phyloP scores from a whole-genome alignment of 2,888 invertebrate species.

The Xestobium rufovillosum region DNA sequence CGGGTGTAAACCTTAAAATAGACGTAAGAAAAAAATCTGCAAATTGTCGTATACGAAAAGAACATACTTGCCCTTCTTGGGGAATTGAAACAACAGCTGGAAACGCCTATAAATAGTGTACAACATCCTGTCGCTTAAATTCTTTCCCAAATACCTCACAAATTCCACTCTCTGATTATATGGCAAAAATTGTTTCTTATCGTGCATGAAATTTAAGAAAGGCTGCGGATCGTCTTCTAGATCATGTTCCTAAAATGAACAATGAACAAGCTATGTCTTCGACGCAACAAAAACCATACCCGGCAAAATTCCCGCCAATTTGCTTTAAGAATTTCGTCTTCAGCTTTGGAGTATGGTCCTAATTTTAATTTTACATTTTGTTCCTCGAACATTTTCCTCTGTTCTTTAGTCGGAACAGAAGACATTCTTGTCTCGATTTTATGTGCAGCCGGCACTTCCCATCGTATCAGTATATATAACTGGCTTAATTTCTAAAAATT shows the following conservation, averaged over 20 bases:
- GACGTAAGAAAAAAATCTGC: slow-evolving; percentile 5
- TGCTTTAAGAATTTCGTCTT: slow-evolving; percentile 19
- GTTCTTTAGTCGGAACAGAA: not conserved
- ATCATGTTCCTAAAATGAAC: slow-evolving; percentile 24
- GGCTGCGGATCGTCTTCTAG: slow-evolving; percentile 18
- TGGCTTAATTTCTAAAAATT: not conserved
- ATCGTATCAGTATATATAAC: too few relatives aligned
- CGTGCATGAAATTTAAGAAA: slow-evolving; percentile 19
- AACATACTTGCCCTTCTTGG: slow-evolving; percentile 24
- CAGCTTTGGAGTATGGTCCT: slow-evolving; percentile 20
- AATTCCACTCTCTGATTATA: slow-evolving; percentile 19
- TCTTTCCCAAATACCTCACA: slow-evolving; percentile 22
- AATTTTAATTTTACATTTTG: slow-evolving; percentile 5
- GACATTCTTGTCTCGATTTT: not conserved
- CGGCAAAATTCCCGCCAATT: slow-evolving; percentile 23
- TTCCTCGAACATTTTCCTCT: not conserved
- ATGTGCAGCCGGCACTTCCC: slow-evolving; percentile 1
- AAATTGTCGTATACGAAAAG: slow-evolving; percentile 2
- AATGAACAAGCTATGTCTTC: slow-evolving; percentile 7
- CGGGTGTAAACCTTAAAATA: slow-evolving; percentile 18
- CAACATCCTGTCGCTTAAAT: slow-evolving; percentile 22
- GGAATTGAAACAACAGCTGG: slow-evolving; percentile 13
- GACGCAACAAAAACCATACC: slow-evolving; percentile 13
- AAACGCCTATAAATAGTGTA: slow-evolving; percentile 25
- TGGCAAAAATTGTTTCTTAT: slow-evolving; percentile 8